These are phyloP conservation scores for Heliangelus exortis DNA, from an alignment of 2,797 vertebrate species.

Conservation along the genomic window DNA sequence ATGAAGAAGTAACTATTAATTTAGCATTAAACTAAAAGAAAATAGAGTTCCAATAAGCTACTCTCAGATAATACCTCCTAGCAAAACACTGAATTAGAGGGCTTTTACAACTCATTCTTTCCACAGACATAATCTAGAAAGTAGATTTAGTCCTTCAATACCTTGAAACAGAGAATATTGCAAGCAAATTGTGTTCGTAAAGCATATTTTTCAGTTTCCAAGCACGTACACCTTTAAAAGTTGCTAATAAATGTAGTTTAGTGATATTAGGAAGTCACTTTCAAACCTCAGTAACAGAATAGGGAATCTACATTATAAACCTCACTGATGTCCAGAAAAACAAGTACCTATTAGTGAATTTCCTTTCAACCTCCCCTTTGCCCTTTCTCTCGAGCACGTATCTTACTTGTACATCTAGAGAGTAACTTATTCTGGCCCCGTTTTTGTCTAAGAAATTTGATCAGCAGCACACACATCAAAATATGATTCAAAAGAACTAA, in stretches of 20 bases:
- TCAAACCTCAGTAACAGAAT: background rate
- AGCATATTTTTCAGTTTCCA: background rate
- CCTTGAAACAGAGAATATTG: background rate
- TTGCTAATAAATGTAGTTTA: background rate
- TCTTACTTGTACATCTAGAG: background rate
- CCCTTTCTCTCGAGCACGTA: background rate
- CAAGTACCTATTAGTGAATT: background rate
- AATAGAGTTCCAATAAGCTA: background rate
- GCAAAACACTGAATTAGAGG: constrained; percentile 4
- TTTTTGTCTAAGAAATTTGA: background rate
- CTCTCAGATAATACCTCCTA: background rate
- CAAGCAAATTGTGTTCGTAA: background rate
- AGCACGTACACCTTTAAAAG: background rate
- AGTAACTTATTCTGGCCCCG: background rate
- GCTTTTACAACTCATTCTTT: background rate
- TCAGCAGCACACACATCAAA: background rate
- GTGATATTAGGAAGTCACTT: constrained; percentile 2
- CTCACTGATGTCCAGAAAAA: background rate
- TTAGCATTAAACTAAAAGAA: background rate
- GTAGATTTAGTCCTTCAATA: background rate
- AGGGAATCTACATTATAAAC: constrained; percentile 5
- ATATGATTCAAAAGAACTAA: background rate
- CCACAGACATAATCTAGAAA: background rate
- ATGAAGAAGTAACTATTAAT: background rate
- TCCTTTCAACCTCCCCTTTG: background rate